Evolutionary conservation across 2,797 vertebrate genomes (phyloP).

Genomic region (Lophotriccus pileatus): DNA sequence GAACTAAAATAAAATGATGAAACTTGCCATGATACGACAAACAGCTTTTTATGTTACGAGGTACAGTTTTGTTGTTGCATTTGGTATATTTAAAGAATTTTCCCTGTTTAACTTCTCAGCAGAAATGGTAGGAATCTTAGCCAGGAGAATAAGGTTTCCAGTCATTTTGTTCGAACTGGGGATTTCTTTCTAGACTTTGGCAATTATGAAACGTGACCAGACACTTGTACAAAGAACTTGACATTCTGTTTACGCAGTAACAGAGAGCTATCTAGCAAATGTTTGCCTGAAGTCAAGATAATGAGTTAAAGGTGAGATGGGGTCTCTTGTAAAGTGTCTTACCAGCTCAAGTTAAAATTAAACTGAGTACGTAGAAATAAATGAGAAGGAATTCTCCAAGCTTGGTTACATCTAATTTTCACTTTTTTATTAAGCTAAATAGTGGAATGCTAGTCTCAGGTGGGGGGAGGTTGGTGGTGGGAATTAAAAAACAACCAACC

Average conservation of each 20-base stretch:
- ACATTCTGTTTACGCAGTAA: background rate
- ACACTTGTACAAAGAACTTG: background rate
- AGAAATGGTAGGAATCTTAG: background rate
- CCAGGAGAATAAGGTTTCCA: background rate
- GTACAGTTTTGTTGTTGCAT: background rate
- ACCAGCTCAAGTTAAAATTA: slow-evolving; percentile 40
- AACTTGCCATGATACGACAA: background rate
- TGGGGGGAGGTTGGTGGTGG: no score
- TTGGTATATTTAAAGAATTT: background rate
- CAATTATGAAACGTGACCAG: slow-evolving; percentile 1
- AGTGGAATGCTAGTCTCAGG: background rate
- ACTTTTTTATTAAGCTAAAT: background rate
- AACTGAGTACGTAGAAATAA: background rate
- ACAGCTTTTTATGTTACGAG: background rate
- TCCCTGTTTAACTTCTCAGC: background rate
- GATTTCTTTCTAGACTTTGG: slow-evolving; percentile 5
- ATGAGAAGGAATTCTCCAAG: slow-evolving; percentile 53
- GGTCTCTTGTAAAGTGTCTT: slow-evolving; percentile 34
- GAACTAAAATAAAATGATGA: background rate
- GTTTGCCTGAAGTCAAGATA: slow-evolving; percentile 59
- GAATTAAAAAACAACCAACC: background rate
- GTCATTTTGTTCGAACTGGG: background rate
- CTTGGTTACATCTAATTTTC: slow-evolving; percentile 24
- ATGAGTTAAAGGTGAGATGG: slow-evolving; percentile 18
- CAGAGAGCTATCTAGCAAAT: slow-evolving; percentile 47